These are phyloP conservation scores for Saccostrea cuccullata DNA, from an alignment of 1,140 invertebrate genomes.

Conservation along the genomic window DNA sequence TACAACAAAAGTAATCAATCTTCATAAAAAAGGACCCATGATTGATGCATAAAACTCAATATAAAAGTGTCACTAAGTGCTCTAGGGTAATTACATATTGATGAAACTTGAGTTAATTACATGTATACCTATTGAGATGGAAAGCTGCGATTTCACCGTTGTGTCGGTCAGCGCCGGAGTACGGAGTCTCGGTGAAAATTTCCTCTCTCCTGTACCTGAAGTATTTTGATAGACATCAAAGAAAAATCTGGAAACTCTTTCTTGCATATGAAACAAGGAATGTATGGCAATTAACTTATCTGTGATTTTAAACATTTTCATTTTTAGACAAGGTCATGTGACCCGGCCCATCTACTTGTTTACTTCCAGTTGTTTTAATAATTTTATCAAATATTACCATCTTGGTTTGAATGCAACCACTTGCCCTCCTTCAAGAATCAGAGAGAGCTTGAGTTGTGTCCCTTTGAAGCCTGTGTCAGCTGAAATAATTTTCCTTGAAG, in stretches of 20 bases:
- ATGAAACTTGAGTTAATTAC: too few species aligned
- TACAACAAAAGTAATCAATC: too few species aligned
- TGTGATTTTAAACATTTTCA: too few species aligned
- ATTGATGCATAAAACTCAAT: too few species aligned
- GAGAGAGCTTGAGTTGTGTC: conserved; percentile 92
- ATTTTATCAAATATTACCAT: conserved; percentile 80
- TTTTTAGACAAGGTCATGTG: too few species aligned
- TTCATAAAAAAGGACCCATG: too few species aligned
- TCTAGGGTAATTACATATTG: too few species aligned
- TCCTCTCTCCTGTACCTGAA: conserved; percentile 86
- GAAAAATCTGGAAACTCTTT: neutral
- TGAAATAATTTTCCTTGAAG: conserved; percentile 84
- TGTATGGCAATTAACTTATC: too few species aligned
- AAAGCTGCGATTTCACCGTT: conserved; percentile 97
- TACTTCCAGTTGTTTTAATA: too few species aligned
- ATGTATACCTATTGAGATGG: conserved; percentile 85
- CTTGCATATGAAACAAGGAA: too few species aligned
- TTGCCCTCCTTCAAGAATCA: conserved; percentile 87
- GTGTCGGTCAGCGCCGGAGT: conserved; percentile 93
- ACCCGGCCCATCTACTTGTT: too few species aligned
- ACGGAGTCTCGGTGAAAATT: conserved; percentile 88
- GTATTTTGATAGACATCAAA: neutral
- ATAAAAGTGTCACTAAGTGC: too few species aligned
- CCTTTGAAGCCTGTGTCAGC: conserved; percentile 88
- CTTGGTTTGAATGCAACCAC: conserved; percentile 93